Percentiles rank a stretch among this genome's conserved stretches.
phyloP scores from a whole-genome alignment of 2,888 invertebrate species.

The Sipha maydis region DNA sequence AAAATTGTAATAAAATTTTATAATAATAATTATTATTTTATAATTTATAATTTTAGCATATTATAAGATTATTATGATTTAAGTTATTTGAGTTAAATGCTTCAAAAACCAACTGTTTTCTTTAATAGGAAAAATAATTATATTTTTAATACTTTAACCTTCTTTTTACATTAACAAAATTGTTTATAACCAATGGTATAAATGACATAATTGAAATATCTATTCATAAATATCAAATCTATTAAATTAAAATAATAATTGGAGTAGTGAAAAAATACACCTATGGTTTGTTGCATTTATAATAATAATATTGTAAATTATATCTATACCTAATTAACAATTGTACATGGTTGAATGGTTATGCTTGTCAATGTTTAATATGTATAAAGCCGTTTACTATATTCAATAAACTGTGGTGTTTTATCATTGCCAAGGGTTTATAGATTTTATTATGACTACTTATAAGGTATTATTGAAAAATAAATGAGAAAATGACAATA shows the following conservation, averaged over 20 bases:
- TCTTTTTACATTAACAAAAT: background rate
- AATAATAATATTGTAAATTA: background rate
- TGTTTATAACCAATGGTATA: background rate
- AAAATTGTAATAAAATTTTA: background rate
- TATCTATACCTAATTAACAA: conserved; percentile 28
- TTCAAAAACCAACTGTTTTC: background rate
- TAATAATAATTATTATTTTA: too few relatives aligned
- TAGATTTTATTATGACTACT: conserved; percentile 18
- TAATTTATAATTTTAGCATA: background rate
- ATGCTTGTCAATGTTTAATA: conserved; percentile 46
- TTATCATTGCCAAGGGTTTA: conserved; percentile 43
- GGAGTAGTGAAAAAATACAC: background rate
- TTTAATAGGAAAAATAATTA: background rate
- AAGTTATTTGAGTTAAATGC: too few relatives aligned
- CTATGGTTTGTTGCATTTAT: background rate
- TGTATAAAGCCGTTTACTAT: conserved; percentile 1
- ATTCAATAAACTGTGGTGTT: conserved; percentile 31
- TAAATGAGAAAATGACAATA: conserved; percentile 50
- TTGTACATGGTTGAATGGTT: conserved; percentile 48
- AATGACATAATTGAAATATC: background rate
- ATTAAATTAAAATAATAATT: background rate
- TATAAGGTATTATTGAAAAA: conserved; percentile 36
- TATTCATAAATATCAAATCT: too few relatives aligned
- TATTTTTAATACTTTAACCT: background rate
- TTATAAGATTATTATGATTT: background rate